Evolutionary conservation across 2,113 vertebrate genomes (phyloP).

Genomic region (Misgurnus anguillicaudatus): DNA sequence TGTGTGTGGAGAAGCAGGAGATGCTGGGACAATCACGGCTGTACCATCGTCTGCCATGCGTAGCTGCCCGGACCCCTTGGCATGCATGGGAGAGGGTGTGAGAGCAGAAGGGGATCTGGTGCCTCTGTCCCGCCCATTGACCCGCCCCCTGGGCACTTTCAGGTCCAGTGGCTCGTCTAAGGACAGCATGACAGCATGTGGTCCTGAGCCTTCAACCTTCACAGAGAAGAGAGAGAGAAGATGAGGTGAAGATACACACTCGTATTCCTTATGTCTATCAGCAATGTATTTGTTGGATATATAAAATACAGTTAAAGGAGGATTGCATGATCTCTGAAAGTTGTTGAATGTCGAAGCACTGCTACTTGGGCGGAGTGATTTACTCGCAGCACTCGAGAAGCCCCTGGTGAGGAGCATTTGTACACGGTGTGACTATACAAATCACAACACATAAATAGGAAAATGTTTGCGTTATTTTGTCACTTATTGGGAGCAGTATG

Average conservation of each 20-base stretch:
- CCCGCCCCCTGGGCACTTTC: conserved; percentile 86
- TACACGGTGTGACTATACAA: too few species aligned
- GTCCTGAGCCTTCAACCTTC: conserved; percentile 66
- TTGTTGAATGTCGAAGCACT: too few species aligned
- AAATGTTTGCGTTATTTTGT: too few species aligned
- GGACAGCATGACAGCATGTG: conserved; percentile 83
- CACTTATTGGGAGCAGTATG: too few species aligned
- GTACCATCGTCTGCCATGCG: conserved; percentile 78
- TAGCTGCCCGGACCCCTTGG: conserved; percentile 72
- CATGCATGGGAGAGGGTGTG: conserved; percentile 64
- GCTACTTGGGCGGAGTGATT: too few species aligned
- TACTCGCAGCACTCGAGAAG: too few species aligned
- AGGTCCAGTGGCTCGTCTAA: conserved; percentile 96
- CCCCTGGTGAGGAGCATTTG: too few species aligned
- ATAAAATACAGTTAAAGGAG: too few species aligned
- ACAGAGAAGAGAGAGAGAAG: conserved; percentile 45
- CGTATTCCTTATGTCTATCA: neutral
- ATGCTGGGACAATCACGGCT: conserved; percentile 74
- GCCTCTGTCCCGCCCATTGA: conserved; percentile 73
- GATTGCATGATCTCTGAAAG: too few species aligned
- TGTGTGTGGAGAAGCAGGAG: conserved; percentile 73
- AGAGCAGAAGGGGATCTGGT: conserved; percentile 51
- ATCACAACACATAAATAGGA: too few species aligned
- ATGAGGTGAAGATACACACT: conserved; percentile 5
- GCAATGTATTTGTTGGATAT: neutral